Evolutionary conservation across 2,797 vertebrate species (phyloP).

Genomic region (Pseudochirops corinnae): DNA sequence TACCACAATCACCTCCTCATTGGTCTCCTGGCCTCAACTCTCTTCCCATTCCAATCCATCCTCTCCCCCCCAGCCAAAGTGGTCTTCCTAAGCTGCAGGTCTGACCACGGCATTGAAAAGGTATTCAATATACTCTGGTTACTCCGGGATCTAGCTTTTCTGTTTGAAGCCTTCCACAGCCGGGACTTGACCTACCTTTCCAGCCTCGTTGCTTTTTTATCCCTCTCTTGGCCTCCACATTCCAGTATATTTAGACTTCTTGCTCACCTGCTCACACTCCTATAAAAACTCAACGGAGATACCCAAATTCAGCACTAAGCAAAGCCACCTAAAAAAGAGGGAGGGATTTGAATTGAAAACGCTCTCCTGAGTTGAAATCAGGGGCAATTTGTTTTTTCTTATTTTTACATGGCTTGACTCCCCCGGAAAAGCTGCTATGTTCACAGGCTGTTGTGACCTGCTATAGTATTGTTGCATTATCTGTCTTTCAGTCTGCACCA

Average conservation of each 20-base stretch:
- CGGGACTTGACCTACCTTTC: background rate
- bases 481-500: background rate
- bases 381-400: background rate
- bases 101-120: background rate
- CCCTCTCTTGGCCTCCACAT: background rate
- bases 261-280: background rate
- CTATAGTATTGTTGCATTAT: background rate
- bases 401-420: background rate
- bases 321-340: background rate
- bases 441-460: background rate
- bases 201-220: background rate
- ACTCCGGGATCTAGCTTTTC: background rate
- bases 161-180: background rate
- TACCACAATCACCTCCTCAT: background rate
- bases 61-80: background rate
- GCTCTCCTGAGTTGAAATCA: background rate
- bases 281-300: background rate
- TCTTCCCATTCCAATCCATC: background rate
- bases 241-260: background rate
- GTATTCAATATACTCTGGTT: background rate
- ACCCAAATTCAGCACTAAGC: background rate
- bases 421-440: background rate
- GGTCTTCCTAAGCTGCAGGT: background rate
- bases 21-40: background rate
- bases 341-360: background rate